Base-by-base conservation (phyloP, 2,797 vertebrate species). In the Thalassophryne amazonica region DNA sequence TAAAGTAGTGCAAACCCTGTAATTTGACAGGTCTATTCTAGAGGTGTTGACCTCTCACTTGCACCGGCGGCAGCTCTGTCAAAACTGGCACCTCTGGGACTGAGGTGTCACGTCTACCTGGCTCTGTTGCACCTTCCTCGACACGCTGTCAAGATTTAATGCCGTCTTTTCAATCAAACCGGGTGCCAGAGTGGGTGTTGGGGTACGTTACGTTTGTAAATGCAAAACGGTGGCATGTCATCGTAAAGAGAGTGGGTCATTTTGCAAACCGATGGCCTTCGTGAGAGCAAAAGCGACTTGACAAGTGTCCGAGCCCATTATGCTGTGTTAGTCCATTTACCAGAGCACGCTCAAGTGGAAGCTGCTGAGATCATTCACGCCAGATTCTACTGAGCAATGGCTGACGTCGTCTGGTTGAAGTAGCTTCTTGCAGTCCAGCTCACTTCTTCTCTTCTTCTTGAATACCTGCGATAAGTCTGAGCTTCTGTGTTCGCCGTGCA, bases 271-370 rank as follows among this genome's bases (percentile, higher is more conserved):
- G 23, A 50, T 37, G 59, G 55, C 32, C 37, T 41, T 8, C 2
- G 6, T 28, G 68, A 90, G 86, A 89, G 80, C 50, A 56, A 77
- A 61, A 84, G 67, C 65, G 60, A 83, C 63, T 77, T 89, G 89
- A 91, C 87, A 88, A 86, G 84, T 85, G 87, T 89, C 87, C 72
- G 73, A 29, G 73, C 65, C 80, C 83, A 89, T 91, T 91, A 89
- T 47, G 35, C 64, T 16, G 48, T 6, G 78, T 80, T 85, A 86
- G 82, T 60, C 62, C 54, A 10, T 68, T 69, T 78, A 49, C 56
- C 35, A 52, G 65, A 75, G 76, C 39, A 63, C 70, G 84, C 83
- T 80, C 62, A 68, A 70, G 55, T 69, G 73, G 67, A 10, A 25
- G 22, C 20, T 10, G 22, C 3, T 11, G 28, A 33, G 73, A 76